Percentiles rank a stretch among this genome's conserved stretches.
These are phyloP conservation scores for Mesochorus sp. DNA, from an alignment of 2,888 invertebrate genomes.

Conservation along the genomic window DNA sequence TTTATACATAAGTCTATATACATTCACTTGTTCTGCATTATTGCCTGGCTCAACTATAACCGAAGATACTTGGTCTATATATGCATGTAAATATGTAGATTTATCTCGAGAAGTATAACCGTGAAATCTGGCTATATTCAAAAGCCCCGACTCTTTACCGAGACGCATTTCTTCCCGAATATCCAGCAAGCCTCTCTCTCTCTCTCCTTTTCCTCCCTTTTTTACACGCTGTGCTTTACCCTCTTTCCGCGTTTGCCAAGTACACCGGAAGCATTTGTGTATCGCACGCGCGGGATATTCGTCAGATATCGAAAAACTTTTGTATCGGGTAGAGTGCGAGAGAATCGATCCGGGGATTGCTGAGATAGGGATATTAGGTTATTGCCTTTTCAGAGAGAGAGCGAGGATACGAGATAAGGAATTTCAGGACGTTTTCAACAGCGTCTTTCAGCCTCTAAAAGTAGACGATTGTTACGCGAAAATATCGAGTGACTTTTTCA, in stretches of 20 bases:
- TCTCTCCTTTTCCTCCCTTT: background rate
- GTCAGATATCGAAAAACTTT: constrained; percentile 57
- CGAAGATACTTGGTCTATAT: constrained; percentile 14
- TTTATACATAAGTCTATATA: constrained; percentile 46
- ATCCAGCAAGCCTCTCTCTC: constrained; percentile 17
- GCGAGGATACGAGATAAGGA: background rate
- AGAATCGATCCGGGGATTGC: constrained; percentile 47
- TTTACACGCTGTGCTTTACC: background rate
- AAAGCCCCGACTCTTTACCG: constrained; percentile 16
- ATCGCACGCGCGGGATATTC: constrained; percentile 28
- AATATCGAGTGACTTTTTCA: too few species aligned
- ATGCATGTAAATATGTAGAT: constrained; percentile 34
- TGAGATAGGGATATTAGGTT: constrained; percentile 26
- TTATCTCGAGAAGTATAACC: constrained; percentile 22
- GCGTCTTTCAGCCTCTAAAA: background rate
- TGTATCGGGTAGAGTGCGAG: constrained; percentile 14
- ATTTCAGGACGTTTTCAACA: constrained; percentile 20
- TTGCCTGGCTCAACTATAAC: constrained; percentile 49
- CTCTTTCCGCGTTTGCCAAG: background rate
- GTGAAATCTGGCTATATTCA: constrained; percentile 52
- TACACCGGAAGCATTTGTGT: constrained; percentile 27
- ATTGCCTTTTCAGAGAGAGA: constrained; percentile 3
- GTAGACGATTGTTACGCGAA: too few species aligned
- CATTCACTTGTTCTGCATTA: constrained; percentile 47
- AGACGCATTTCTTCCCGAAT: constrained; percentile 43